A percentile compares a stretch with the other conserved stretches of the same genome.
Evolutionary conservation across 1,140 invertebrate genomes (phyloP).

Genomic region (Pollicipes pollicipes): DNA sequence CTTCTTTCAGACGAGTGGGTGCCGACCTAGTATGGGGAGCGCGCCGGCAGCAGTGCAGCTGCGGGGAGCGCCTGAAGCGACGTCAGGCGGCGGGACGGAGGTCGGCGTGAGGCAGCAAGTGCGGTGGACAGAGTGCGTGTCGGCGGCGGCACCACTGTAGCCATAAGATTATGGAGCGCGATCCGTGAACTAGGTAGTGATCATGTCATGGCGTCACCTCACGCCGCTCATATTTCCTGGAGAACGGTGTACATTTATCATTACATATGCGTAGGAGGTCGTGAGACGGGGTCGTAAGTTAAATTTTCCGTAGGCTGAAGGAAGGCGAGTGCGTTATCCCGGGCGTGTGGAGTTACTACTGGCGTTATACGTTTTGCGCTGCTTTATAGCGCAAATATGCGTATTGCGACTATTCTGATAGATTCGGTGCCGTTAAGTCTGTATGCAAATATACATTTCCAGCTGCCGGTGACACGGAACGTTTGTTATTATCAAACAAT

Average conservation of each 20-base stretch:
- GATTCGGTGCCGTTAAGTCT: background rate
- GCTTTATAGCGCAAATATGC: background rate
- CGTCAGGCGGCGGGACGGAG: too few species aligned
- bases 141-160: background rate
- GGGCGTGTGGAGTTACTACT: background rate
- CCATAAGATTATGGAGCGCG: slow-evolving; percentile 4
- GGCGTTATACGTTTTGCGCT: background rate
- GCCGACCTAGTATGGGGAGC: too few species aligned
- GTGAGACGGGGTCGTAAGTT: background rate
- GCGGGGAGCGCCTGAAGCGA: too few species aligned
- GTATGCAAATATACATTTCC: background rate
- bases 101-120: too few species aligned
- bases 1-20: too few species aligned
- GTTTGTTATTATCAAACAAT: too few species aligned
- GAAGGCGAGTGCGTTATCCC: background rate
- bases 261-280: background rate
- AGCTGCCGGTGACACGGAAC: too few species aligned
- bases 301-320: background rate
- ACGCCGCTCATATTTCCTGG: background rate
- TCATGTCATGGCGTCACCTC: slow-evolving; percentile 4
- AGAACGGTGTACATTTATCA: background rate
- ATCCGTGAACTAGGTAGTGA: slow-evolving; percentile 1
- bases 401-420: background rate
- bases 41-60: too few species aligned
- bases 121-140: too few species aligned